Conservation (phyloP, 2,797 vertebrate species). For the Sebastes alutus region DNA sequence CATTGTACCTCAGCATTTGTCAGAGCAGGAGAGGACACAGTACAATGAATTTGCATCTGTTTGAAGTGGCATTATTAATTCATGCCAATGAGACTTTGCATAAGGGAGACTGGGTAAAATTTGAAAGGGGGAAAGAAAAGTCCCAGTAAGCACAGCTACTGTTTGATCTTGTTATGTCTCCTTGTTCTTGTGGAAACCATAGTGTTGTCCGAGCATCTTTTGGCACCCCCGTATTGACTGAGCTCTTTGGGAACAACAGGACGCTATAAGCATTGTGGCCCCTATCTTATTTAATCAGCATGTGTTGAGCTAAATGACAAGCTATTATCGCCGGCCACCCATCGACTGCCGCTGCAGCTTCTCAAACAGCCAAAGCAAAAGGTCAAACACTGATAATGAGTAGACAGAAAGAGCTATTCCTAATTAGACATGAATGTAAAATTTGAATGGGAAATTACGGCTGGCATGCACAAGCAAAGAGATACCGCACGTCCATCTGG, state of each 20-base stretch:
- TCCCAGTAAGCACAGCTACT: constrained; percentile 48
- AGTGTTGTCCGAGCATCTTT: constrained; percentile 57
- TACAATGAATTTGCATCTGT: constrained; percentile 79
- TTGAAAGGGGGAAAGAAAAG: constrained; percentile 38
- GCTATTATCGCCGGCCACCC: constrained; percentile 74
- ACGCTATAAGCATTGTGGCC: constrained; percentile 11
- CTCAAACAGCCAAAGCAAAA: constrained; percentile 78
- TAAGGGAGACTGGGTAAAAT: constrained; percentile 54
- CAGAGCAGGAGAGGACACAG: constrained; percentile 75
- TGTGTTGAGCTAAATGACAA: constrained; percentile 70
- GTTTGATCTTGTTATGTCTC: constrained; percentile 60
- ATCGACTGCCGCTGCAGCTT: constrained; percentile 66
- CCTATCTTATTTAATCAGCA: constrained; percentile 86
- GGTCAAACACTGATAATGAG: constrained; percentile 83
- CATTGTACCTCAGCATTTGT: constrained; percentile 74
- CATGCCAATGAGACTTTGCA: constrained; percentile 75
- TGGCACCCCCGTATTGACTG: constrained; percentile 41
- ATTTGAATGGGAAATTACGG: constrained; percentile 69
- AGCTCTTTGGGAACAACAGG: constrained; percentile 57
- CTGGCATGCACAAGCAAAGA: constrained; percentile 19
- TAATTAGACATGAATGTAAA: constrained; percentile 75
- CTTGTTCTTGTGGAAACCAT: constrained; percentile 39
- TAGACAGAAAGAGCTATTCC: constrained; percentile 65
- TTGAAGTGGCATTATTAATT: constrained; percentile 84
- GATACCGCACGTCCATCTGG: constrained; percentile 32